Conservation (phyloP, 2,888 invertebrate species). For the Beris chalybata region DNA sequence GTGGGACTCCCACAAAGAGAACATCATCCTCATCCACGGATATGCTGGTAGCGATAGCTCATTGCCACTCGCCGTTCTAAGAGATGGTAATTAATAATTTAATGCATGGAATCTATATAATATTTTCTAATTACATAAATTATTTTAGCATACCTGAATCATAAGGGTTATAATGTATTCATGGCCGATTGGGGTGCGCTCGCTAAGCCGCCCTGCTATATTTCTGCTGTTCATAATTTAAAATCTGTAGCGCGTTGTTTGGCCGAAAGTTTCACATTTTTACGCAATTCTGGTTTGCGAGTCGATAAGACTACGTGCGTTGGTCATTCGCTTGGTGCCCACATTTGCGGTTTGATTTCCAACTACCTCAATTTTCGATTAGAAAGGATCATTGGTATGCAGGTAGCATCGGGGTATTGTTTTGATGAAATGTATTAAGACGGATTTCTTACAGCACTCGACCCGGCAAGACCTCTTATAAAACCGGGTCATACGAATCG, state of each 20-base stretch:
- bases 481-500: constrained; percentile 65
- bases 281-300: constrained; percentile 67
- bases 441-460: constrained; percentile 59
- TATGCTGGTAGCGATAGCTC: constrained; percentile 78
- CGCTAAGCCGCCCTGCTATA: constrained; percentile 70
- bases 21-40: constrained; percentile 72
- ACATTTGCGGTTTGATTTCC: constrained; percentile 74
- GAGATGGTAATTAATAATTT: constrained; percentile 63
- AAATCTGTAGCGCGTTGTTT: constrained; percentile 71
- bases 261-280: constrained; percentile 64
- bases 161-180: constrained; percentile 76
- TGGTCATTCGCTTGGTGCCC: constrained; percentile 77
- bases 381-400: constrained; percentile 70
- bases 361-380: constrained; percentile 72
- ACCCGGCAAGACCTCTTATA: constrained; percentile 75
- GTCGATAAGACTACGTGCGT: constrained; percentile 72
- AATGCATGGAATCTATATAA: background rate
- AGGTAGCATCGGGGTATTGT: background rate
- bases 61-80: constrained; percentile 70
- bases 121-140: constrained; percentile 8
- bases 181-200: constrained; percentile 77
- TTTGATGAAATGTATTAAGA: background rate
- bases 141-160: constrained; percentile 66
- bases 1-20: constrained; percentile 71
- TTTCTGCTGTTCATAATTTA: constrained; percentile 75